phyloP scores from a whole-genome alignment of 2,113 vertebrate species.

The Clupea harengus region DNA sequence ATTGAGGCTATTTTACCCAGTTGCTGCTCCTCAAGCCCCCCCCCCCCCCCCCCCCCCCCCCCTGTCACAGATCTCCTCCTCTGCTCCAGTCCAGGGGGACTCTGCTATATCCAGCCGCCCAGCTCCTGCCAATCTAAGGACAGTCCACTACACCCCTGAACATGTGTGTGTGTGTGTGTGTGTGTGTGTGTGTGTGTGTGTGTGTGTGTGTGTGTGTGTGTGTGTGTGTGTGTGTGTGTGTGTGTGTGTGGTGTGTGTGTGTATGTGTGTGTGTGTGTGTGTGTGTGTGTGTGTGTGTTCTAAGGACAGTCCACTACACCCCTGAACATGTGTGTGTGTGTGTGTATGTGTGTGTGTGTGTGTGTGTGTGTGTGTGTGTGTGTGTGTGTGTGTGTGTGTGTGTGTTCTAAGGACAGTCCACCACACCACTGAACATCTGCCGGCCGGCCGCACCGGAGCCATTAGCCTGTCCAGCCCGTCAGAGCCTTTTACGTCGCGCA shows the following conservation, averaged over 20 bases:
- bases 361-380: no score
- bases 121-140: not conserved
- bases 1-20: slow-evolving; percentile 16
- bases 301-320: not conserved
- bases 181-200: no score
- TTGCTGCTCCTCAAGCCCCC: not conserved
- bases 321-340: not conserved
- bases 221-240: no score
- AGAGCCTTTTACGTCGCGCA: not conserved
- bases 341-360: no score
- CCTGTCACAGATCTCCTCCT: slow-evolving; percentile 6
- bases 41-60: not conserved
- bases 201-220: no score
- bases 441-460: not conserved
- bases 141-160: not conserved
- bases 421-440: not conserved
- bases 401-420: no score
- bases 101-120: not conserved
- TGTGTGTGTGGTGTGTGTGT: no score
- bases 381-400: no score
- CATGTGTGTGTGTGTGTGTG: no score
- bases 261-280: no score
- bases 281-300: no score
- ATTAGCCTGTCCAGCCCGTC: not conserved
- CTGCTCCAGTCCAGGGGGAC: not conserved